Evolutionary conservation across 64 coral and sea anemone genomes (phyloP), one percentile per base, ranked within the genome.

Genomic region (Platygyra sinensis): DNA sequence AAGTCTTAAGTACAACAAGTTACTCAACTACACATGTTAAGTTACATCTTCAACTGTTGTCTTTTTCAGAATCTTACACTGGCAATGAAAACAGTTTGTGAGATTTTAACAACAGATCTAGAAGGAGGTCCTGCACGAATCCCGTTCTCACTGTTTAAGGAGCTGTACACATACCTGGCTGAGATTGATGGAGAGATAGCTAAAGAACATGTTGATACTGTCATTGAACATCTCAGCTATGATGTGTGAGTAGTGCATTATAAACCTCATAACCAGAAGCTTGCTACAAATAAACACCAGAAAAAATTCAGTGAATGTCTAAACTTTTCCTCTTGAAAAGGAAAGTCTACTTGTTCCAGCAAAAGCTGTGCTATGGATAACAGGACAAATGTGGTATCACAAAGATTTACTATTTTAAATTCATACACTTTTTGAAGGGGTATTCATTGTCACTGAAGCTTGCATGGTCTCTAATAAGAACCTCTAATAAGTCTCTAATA

Each of bases 21-120:
- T 36, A 3, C 33, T 36, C 33, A 36, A 36, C 33, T 36, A 36
- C n/a, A n/a, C n/a, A n/a, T n/a, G n/a, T n/a, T n/a, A n/a, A n/a
- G n/a, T n/a, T n/a, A n/a, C n/a, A 55, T 38, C 52, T 62, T 17
- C 19, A 31, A 33, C 36, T 32, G 12, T 71, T 81, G 3, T 86
- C 12, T 72, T 60, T 90, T 69, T 19, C 54, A 98, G 96, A 95
- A 95, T 75, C 81, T 98, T 0, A 98, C 96, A 5, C 25, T 90
- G 30, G 96, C 96, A 33, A 95, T 98, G 94, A 98, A 95, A 75
- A 95, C 88, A n/a, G 62, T 98, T 77, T 98, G 96, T 91, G 96
- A 98, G 65, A 93, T 98, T 52, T 94, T 98, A 8, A 98, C 96
- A 2, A 93, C 87, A 80, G 94, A 98, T 80, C 87, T 98, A 36